Conservation (phyloP, 1,140 invertebrate genomes). For the Drosophila takahashii region DNA sequence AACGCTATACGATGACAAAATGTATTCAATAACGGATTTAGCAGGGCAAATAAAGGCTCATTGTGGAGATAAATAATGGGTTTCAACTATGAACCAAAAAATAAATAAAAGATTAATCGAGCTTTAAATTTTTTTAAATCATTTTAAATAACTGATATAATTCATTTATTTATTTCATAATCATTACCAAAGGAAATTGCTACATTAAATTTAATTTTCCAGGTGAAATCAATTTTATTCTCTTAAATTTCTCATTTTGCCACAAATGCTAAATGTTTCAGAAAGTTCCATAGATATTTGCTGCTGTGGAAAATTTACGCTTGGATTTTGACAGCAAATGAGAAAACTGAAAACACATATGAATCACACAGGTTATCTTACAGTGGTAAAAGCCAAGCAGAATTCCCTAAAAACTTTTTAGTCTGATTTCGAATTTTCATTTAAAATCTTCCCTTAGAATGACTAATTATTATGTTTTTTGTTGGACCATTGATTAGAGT, state of each 20-base stretch:
- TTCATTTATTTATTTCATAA: no score
- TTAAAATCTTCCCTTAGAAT: no score
- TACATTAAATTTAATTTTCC: no score
- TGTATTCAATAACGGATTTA: not conserved
- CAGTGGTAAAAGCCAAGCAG: not conserved
- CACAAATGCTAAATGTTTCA: constrained; percentile 1
- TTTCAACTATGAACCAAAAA: not conserved
- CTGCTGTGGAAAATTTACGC: constrained; percentile 52
- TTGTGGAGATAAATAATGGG: not conserved
- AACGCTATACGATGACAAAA: not conserved
- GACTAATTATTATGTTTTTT: no score
- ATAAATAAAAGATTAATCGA: no score
- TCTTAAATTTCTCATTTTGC: not conserved
- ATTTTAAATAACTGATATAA: no score
- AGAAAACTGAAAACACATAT: constrained; percentile 55
- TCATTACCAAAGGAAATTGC: no score
- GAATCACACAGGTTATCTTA: not conserved
- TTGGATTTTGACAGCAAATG: constrained; percentile 66
- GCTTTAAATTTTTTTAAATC: no score
- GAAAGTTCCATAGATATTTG: constrained; percentile 7
- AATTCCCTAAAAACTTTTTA: no score
- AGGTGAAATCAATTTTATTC: no score
- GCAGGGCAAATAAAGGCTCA: not conserved
- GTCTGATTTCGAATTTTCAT: no score
- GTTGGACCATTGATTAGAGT: no score